phyloP scores from a whole-genome alignment of 2,888 invertebrate genomes.

The Pammene aurita region DNA sequence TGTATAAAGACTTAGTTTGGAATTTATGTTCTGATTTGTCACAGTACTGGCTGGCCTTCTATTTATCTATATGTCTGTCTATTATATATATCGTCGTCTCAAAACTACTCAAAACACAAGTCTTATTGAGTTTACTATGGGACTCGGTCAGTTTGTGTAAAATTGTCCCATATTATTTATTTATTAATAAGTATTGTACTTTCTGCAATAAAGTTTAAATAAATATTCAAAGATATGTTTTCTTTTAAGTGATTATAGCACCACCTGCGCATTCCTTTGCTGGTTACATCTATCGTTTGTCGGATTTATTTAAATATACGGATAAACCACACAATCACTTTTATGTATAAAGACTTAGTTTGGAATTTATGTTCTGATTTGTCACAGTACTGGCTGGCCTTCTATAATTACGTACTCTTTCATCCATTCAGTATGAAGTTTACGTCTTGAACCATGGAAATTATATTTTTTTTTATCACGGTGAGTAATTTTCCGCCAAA shows the following conservation, averaged over 20 bases:
- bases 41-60: not conserved
- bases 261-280: no score
- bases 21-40: constrained; percentile 8
- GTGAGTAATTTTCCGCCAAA: not conserved
- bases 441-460: not conserved
- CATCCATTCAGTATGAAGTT: not conserved
- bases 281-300: no score
- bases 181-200: no score
- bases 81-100: no score
- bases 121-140: no score
- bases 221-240: no score
- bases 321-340: not conserved
- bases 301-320: not conserved
- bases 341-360: constrained; percentile 6
- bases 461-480: not conserved
- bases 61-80: no score
- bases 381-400: not conserved
- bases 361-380: constrained; percentile 5
- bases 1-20: constrained; percentile 4
- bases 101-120: no score
- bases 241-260: no score
- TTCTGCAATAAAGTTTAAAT: no score
- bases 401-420: not conserved
- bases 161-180: no score
- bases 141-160: no score